Base-by-base conservation (phyloP, 2,113 vertebrate genomes). In the Polypterus senegalus region DNA sequence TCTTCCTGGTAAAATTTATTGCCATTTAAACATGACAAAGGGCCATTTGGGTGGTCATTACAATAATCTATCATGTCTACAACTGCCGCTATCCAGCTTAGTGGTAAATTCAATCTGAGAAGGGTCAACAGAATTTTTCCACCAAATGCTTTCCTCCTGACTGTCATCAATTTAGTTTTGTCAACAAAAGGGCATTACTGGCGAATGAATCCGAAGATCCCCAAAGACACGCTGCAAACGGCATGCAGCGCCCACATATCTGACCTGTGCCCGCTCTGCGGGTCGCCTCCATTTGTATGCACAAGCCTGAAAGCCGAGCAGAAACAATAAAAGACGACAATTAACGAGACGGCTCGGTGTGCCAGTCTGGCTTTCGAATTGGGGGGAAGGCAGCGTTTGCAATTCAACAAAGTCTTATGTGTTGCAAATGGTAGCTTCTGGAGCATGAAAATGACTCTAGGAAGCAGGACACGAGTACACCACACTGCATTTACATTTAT, bases 21-120 rank as follows among this genome's bases (percentile, higher is more conserved):
- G 90, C 90, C 91, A 90, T 95, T 94, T 95, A 95, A 96, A 92
- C 87, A 92, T 91, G 92, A 89, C 92, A 90, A 90, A 89, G 89
- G 86, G 90, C 88, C 88, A 88, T 77, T 81, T 70, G 87, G 86
- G 82, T 55, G 85, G 84, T 88, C 90, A 89, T 95, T 92, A 93
- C 88, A 90, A 92, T 92, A 93, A 96, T 94, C 91, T 91, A 93
- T 96, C 91, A 94, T 92, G 92, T 92, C 88, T 83, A 71, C 82
- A 90, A 85, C 85, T 88, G 86, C 81, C 81, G 75, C 82, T 87
- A 87, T 86, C 88, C 86, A 86, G 82, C 84, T 78, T 81, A 76
- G 84, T 91, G 87, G 85, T 90, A 93, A 91, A 93, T 91, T 86
- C 89, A 93, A 93, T 95, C 92, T 92, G 76, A 86, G 78, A 87